These are phyloP conservation scores for Eremophila alpestris DNA, from an alignment of 2,797 vertebrate genomes.

Conservation along the genomic window DNA sequence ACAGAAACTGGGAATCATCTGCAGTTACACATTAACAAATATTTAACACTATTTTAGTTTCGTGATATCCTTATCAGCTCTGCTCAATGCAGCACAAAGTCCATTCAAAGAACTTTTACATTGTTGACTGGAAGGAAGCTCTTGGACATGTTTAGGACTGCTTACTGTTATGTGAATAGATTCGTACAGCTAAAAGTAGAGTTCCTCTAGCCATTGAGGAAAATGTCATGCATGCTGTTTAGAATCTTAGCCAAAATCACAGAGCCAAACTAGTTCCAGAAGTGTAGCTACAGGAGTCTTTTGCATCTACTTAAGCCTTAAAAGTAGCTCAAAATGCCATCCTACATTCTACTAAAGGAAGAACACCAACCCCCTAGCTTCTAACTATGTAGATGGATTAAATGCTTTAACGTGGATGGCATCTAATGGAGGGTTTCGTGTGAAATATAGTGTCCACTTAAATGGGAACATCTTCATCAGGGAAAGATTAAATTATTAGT, in stretches of 20 bases:
- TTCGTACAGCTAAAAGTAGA: neutral
- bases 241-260: neutral
- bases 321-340: neutral
- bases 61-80: neutral
- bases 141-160: neutral
- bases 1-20: neutral
- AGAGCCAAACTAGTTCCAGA: neutral
- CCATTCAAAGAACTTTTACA: neutral
- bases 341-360: too few relatives aligned
- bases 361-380: neutral
- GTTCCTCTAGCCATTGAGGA: neutral
- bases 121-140: neutral
- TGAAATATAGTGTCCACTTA: neutral
- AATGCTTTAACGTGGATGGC: neutral
- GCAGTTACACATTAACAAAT: slow-evolving; percentile 36
- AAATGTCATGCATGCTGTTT: neutral
- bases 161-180: neutral
- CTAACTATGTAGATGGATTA: too few relatives aligned
- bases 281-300: neutral
- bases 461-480: neutral
- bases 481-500: neutral
- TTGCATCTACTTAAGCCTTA: neutral
- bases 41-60: neutral
- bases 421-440: neutral
- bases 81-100: slow-evolving; percentile 14